Percentiles rank a stretch among this genome's conserved stretches.
These are phyloP conservation scores for Pinna nobilis DNA, from an alignment of 1,140 invertebrate species.

Conservation along the genomic window DNA sequence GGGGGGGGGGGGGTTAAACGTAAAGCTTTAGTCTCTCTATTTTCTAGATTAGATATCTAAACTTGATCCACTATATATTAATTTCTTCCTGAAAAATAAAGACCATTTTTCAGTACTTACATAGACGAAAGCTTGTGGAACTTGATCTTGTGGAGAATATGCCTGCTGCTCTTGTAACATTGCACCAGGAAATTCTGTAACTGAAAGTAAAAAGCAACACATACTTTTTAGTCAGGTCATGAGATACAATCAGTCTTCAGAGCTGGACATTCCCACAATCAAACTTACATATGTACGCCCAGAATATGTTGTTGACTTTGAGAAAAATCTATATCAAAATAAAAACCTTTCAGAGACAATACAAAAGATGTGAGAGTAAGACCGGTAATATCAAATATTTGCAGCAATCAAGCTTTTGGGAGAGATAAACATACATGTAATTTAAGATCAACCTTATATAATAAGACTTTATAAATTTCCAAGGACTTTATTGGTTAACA, in stretches of 20 bases:
- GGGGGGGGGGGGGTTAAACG: background rate
- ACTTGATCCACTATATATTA: background rate
- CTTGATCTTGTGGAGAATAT: conserved; percentile 5
- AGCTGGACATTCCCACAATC: background rate
- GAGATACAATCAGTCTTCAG: background rate
- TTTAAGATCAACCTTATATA: too few relatives aligned
- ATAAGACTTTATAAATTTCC: too few relatives aligned
- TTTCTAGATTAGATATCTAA: background rate
- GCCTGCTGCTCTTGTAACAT: conserved; percentile 15
- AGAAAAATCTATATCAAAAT: background rate
- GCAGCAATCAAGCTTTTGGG: too few relatives aligned
- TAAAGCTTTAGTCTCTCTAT: background rate
- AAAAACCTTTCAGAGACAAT: background rate
- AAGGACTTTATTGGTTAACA: too few relatives aligned
- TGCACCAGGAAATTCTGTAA: conserved; percentile 40
- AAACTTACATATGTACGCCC: background rate
- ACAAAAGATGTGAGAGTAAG: too few relatives aligned
- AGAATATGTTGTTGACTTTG: background rate
- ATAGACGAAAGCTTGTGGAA: conserved; percentile 25
- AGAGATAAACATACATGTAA: too few relatives aligned
- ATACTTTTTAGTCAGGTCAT: background rate
- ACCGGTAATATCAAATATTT: background rate
- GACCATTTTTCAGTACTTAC: conserved; percentile 33
- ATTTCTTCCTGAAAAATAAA: background rate
- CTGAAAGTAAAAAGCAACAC: conserved; percentile 36